Conservation (phyloP, 2,113 vertebrate species). For the Acrocephalus arundinaceus region DNA sequence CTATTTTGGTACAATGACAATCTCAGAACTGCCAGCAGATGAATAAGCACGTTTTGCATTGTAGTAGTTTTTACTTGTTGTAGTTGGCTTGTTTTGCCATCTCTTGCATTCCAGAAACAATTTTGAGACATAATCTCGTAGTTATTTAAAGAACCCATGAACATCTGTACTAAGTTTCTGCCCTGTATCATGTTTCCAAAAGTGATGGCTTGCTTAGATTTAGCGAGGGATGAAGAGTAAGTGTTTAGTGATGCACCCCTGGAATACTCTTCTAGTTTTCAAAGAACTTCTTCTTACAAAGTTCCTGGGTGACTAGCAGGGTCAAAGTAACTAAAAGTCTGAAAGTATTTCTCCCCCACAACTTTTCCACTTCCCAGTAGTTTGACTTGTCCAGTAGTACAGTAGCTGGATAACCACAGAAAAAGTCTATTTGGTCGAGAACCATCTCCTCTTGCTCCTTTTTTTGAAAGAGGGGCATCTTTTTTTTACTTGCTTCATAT, state of each 20-base stretch:
- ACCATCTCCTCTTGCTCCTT: neutral
- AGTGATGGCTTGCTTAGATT: neutral
- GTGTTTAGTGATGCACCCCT: neutral
- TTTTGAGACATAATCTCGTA: neutral
- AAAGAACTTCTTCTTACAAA: neutral
- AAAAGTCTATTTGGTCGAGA: neutral
- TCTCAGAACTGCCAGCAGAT: neutral
- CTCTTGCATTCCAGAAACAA: neutral
- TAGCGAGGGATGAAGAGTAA: neutral
- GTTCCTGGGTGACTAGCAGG: neutral
- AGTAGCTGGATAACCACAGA: neutral
- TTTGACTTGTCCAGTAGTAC: neutral
- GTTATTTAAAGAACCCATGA: neutral
- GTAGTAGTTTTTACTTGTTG: neutral
- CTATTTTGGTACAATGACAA: neutral
- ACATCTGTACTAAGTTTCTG: neutral
- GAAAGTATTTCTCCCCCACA: neutral
- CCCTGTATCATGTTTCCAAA: neutral
- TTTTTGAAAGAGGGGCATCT: fast-evolving
- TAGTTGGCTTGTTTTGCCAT: neutral
- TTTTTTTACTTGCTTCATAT: neutral
- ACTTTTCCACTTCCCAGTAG: neutral
- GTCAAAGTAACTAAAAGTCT: neutral
- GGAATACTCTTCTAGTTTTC: neutral
- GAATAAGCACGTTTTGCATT: neutral